Percentiles rank a stretch among this genome's conserved stretches.
Evolutionary conservation across 2,797 vertebrate genomes (phyloP).

Genomic region (Synaphobranchus kaupii): DNA sequence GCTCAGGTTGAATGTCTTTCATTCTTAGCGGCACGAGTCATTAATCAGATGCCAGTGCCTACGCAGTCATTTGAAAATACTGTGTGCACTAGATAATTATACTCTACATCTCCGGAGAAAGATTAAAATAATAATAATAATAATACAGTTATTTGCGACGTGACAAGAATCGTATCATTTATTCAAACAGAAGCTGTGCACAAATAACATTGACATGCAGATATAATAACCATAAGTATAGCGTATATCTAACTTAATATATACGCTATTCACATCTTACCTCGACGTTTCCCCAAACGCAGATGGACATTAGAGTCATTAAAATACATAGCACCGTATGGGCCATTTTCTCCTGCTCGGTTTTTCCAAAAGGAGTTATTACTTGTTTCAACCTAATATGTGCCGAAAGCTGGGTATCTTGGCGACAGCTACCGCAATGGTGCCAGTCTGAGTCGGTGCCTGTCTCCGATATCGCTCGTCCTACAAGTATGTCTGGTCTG

Average conservation of each 20-base stretch:
- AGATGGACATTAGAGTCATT: constrained; percentile 72
- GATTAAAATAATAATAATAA: constrained; percentile 21
- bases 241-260: constrained; percentile 26
- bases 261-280: constrained; percentile 62
- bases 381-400: constrained; percentile 48
- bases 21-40: constrained; percentile 45
- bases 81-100: constrained; percentile 53
- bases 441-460: constrained; percentile 52
- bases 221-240: constrained; percentile 11
- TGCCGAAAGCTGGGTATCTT: constrained; percentile 55
- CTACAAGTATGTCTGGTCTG: constrained; percentile 62
- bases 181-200: background rate
- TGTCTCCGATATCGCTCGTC: constrained; percentile 57
- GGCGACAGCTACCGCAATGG: constrained; percentile 59
- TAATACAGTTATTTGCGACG: constrained; percentile 13
- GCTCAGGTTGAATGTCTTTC: constrained; percentile 4
- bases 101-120: constrained; percentile 44
- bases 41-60: constrained; percentile 35
- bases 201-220: constrained; percentile 17
- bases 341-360: constrained; percentile 68
- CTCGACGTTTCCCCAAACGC: constrained; percentile 70
- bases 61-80: constrained; percentile 58
- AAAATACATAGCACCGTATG: constrained; percentile 67
- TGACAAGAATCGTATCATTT: constrained; percentile 5
- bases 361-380: constrained; percentile 40